Evolutionary conservation across 30 jellyfish, hydroid and myxozoan species (phyloP).

Genomic region (Sanderia malayensis): DNA sequence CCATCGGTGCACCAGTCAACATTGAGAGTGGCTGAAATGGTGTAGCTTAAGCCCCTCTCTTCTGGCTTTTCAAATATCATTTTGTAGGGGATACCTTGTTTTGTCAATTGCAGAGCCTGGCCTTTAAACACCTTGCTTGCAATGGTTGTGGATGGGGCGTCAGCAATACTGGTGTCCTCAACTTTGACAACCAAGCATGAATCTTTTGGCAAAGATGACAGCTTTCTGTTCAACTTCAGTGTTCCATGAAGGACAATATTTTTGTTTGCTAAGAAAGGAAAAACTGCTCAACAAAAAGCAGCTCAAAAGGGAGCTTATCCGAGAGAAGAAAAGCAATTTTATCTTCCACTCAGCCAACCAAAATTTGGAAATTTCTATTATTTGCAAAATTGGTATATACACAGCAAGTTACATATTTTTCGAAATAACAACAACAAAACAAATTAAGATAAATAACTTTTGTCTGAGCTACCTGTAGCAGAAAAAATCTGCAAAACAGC

Average conservation of each 20-base stretch:
- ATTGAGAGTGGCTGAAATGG: constrained; percentile 35
- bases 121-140: constrained; percentile 9
- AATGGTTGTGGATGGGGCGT: constrained; percentile 34
- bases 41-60: constrained; percentile 7
- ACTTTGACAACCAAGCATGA: constrained; percentile 36
- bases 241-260: constrained; percentile 37
- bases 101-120: constrained; percentile 15
- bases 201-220: constrained; percentile 11
- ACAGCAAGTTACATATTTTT: too few species aligned
- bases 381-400: too few species aligned
- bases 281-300: too few species aligned
- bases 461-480: background rate
- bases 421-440: too few species aligned
- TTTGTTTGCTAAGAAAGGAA: background rate
- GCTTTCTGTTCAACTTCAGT: constrained; percentile 14
- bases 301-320: too few species aligned
- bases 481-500: background rate
- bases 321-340: too few species aligned
- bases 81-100: constrained; percentile 16
- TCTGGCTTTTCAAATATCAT: constrained; percentile 26
- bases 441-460: too few species aligned
- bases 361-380: too few species aligned
- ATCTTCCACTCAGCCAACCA: too few species aligned
- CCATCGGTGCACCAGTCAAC: constrained; percentile 51
- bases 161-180: constrained; percentile 39